Conservation (phyloP, 2,888 invertebrate genomes). For the Acholoe squamosa region DNA sequence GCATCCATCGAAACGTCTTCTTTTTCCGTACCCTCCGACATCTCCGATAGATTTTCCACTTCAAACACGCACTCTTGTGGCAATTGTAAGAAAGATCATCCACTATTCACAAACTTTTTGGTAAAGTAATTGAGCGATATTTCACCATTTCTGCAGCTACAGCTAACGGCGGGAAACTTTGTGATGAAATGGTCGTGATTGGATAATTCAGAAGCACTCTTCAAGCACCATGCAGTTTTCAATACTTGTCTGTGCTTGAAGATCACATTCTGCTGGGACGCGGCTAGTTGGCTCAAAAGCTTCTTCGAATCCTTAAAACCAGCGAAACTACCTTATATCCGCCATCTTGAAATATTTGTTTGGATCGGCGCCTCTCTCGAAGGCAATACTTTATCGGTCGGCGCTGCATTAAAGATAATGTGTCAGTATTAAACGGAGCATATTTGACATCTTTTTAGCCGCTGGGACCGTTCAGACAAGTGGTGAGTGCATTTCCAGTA, state of each 20-base stretch:
- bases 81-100: background rate
- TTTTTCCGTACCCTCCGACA: background rate
- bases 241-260: background rate
- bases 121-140: background rate
- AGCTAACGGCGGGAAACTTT: conserved; percentile 30
- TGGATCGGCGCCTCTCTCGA: background rate
- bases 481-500: background rate
- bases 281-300: background rate
- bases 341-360: conserved; percentile 62
- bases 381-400: background rate
- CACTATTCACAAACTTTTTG: background rate
- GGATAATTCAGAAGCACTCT: background rate
- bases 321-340: background rate
- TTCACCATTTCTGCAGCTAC: background rate
- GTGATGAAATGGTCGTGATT: background rate
- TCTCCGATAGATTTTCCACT: background rate
- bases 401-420: background rate
- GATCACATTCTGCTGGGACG: too few species aligned
- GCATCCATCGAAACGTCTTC: background rate
- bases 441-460: background rate
- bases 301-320: background rate
- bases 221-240: background rate
- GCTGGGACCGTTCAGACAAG: background rate
- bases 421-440: background rate
- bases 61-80: background rate